Evolutionary conservation across 2,797 vertebrate species (phyloP), one percentile per base, ranked within the genome.

Genomic region (Aeoliscus strigatus): DNA sequence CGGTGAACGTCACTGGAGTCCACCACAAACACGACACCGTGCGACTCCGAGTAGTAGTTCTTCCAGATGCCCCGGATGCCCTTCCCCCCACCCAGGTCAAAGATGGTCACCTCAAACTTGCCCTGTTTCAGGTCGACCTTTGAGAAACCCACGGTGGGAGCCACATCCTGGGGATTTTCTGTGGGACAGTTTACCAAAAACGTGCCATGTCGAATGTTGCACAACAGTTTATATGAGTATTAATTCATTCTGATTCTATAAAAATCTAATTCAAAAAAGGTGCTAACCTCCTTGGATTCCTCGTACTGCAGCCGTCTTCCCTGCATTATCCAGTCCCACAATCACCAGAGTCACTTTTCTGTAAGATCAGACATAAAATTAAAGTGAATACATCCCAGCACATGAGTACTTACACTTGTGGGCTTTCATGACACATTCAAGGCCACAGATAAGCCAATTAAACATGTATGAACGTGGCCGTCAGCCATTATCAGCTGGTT

Each of bases 291-390:
- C 90, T 75, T 89, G 88, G 47, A 95, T 89, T 38, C 87, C 89
- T 70, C 84, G 75, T 21, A 91, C 76, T 4, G 92, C 83, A 27
- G 89, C 81, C 0, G 83, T 93, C 82, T 94, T 94, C 5, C 91
- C 91, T 1, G 91, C 89, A 41, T 90, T 91, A 51, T 92, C 90
- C 54, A 93, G 81, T 27, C 92, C 92, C 15, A 92, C 79, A 77
- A 93, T 89, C 15, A 93, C 77, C 70, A 93, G 60, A 9, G 89
- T 92, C 60, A 90, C 89, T 60, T 90, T 91, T 68, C 92, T 95
- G 72, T 62, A 59, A 38, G 12, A 40, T 2, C 1, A 37, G 14
- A 50, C 34, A 35, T 11, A 14, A 16, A 39, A 18, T 11, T 55
- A 39, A 2, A 67, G 55, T 12, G 26, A 9, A 3, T 26, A 31